phyloP scores from a whole-genome alignment of 2,888 invertebrate genomes.

The Eilema depressum region DNA sequence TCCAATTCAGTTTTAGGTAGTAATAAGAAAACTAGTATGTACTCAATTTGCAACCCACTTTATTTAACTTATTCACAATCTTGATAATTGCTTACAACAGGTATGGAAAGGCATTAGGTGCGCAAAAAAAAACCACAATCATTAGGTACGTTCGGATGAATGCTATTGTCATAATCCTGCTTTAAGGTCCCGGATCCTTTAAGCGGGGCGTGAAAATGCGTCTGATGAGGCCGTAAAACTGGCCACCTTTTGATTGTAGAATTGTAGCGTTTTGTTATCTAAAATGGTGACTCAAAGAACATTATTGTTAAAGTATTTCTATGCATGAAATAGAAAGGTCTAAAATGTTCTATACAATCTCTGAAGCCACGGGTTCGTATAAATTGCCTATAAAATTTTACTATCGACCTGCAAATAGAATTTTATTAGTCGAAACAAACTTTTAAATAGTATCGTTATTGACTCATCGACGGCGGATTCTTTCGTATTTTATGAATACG shows the following conservation, averaged over 20 bases:
- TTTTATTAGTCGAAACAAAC: constrained; percentile 11
- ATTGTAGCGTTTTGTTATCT: too few species aligned
- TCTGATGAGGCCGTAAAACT: too few species aligned
- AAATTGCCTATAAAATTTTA: constrained; percentile 30
- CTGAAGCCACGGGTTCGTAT: constrained; percentile 19
- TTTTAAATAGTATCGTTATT: background rate
- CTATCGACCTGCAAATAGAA: constrained; percentile 21
- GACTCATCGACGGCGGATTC: background rate
- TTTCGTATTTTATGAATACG: background rate
- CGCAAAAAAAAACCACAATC: too few species aligned
- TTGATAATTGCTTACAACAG: background rate
- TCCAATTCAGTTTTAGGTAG: background rate
- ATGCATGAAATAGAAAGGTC: constrained; percentile 5
- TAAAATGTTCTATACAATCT: constrained; percentile 28
- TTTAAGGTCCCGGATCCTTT: too few species aligned
- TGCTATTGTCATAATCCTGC: too few species aligned
- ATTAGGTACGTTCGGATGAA: too few species aligned
- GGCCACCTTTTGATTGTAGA: too few species aligned
- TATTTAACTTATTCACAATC: background rate
- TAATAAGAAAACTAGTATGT: background rate
- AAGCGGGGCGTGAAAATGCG: too few species aligned
- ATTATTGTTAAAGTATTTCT: background rate
- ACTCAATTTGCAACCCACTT: background rate
- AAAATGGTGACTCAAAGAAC: background rate
- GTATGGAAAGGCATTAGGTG: too few species aligned